phyloP scores from a whole-genome alignment of 2,797 vertebrate genomes.

The Australoheros facetus region DNA sequence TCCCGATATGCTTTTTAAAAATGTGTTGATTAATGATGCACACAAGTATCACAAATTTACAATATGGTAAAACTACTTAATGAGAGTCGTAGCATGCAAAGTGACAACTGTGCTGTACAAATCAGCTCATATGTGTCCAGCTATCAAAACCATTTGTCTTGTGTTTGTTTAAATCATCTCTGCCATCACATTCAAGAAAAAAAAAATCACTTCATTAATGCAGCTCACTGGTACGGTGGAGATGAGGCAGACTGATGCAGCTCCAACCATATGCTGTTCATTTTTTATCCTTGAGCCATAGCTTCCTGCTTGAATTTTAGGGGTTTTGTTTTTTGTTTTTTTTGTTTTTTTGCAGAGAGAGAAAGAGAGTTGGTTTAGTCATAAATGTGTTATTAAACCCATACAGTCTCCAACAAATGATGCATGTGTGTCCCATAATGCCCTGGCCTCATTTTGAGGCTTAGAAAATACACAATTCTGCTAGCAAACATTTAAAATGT shows the following conservation, averaged over 20 bases:
- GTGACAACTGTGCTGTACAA: not conserved
- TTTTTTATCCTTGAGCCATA: constrained; percentile 42
- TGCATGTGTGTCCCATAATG: not conserved
- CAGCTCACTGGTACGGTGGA: constrained; percentile 16
- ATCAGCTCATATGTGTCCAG: not conserved
- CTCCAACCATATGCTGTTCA: constrained; percentile 55
- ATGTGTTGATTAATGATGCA: not conserved
- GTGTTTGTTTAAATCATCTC: constrained; percentile 31
- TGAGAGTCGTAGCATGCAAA: not conserved
- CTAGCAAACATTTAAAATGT: constrained; percentile 21
- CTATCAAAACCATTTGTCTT: not conserved
- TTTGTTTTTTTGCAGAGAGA: constrained; percentile 20
- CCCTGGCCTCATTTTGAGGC: constrained; percentile 26
- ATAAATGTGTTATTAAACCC: constrained; percentile 31
- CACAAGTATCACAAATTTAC: not conserved
- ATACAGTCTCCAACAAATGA: not conserved
- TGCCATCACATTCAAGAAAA: not conserved
- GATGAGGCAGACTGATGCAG: constrained; percentile 42
- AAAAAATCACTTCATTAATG: constrained; percentile 39
- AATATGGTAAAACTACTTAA: not conserved
- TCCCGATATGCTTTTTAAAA: not conserved
- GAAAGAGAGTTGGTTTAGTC: not conserved
- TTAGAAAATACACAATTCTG: constrained; percentile 27
- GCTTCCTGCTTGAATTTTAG: constrained; percentile 46
- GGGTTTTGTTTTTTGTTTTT: constrained; percentile 19